Conservation (phyloP, 2,888 invertebrate species). For the Xylota segnis region DNA sequence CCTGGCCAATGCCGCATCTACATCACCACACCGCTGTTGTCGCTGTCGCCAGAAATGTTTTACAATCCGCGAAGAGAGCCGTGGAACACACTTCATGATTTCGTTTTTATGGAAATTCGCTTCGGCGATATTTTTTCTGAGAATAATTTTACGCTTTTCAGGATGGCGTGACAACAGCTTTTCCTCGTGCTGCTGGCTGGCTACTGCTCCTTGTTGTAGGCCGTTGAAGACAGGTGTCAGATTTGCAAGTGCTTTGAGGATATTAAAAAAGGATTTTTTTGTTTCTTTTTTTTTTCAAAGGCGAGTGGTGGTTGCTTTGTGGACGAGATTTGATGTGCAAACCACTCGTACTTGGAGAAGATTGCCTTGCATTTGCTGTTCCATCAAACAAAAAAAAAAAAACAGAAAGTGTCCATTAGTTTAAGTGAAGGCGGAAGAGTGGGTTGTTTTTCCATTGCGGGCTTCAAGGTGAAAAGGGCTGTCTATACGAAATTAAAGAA, state of each 20-base stretch:
- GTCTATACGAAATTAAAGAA: neutral
- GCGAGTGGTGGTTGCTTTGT: constrained; percentile 25
- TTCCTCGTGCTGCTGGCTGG: neutral
- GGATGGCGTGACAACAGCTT: constrained; percentile 41
- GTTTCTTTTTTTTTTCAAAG: neutral
- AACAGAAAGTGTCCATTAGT: neutral
- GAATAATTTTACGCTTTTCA: constrained; percentile 17
- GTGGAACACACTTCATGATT: constrained; percentile 31
- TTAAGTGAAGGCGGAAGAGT: neutral
- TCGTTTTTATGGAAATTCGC: constrained; percentile 45
- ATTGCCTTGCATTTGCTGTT: constrained; percentile 15
- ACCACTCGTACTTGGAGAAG: neutral
- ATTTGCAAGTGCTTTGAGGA: constrained; percentile 47
- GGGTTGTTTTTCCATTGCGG: neutral
- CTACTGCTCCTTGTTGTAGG: constrained; percentile 14
- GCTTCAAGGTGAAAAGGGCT: neutral
- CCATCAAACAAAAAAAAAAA: constrained; percentile 8
- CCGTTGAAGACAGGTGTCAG: constrained; percentile 48
- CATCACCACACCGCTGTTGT: constrained; percentile 12
- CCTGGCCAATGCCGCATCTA: neutral
- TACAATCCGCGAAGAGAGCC: constrained; percentile 37
- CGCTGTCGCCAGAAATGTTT: constrained; percentile 37
- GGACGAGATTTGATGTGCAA: neutral
- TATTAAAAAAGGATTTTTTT: constrained; percentile 45
- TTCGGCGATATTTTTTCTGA: constrained; percentile 5